Percentiles rank a stretch among this genome's conserved stretches.
Evolutionary conservation across 2,797 vertebrate genomes (phyloP).

Genomic region (Pangasius mekongensis): DNA sequence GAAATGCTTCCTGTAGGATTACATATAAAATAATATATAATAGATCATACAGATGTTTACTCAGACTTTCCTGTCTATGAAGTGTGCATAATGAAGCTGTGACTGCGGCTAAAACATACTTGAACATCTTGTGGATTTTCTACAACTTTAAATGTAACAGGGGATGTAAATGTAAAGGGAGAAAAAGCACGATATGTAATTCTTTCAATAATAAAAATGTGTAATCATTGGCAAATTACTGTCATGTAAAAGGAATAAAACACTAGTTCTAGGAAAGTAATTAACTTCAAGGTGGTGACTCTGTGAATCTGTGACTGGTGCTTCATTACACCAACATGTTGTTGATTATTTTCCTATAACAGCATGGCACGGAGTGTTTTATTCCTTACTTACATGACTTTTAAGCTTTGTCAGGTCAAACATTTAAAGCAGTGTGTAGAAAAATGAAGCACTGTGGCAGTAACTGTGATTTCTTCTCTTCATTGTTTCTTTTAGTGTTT

Average conservation of each 20-base stretch:
- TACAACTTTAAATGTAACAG: neutral
- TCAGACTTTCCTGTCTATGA: neutral
- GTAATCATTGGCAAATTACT: neutral
- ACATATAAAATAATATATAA: neutral
- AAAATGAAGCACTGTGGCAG: neutral
- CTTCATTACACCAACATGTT: neutral
- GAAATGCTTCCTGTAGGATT: neutral
- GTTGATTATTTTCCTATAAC: neutral
- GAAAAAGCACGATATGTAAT: neutral
- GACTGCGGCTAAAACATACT: neutral
- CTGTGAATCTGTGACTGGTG: neutral
- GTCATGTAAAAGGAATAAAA: neutral
- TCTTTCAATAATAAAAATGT: neutral
- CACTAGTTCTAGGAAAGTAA: neutral
- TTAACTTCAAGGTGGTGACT: neutral
- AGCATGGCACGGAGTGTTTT: neutral
- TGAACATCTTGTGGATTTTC: neutral
- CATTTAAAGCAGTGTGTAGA: neutral
- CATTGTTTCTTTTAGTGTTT: neutral
- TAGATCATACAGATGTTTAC: neutral
- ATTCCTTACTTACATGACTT: neutral
- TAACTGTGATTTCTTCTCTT: no score
- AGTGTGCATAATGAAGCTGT: neutral
- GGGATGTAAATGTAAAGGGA: no score
- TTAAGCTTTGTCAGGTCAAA: neutral